Evolutionary conservation across 2,888 invertebrate genomes (phyloP).

Genomic region (Actias luna): DNA sequence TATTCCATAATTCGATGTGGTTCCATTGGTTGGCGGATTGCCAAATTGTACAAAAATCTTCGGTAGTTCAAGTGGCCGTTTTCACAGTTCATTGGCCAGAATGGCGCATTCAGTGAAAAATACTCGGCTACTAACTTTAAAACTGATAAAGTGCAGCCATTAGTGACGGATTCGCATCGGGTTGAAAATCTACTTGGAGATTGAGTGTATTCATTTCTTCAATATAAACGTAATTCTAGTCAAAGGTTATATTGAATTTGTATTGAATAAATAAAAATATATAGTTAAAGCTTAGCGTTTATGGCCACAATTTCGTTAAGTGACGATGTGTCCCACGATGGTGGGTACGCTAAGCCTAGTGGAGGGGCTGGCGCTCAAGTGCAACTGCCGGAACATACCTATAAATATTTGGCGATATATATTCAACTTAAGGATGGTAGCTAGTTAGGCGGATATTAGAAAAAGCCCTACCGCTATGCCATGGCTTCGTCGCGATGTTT

Average conservation of each 20-base stretch:
- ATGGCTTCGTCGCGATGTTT: too few relatives aligned
- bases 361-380: too few relatives aligned
- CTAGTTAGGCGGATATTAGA: too few relatives aligned
- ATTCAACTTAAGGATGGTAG: too few relatives aligned
- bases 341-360: not conserved
- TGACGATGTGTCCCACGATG: not conserved
- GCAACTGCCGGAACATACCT: too few relatives aligned
- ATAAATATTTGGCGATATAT: too few relatives aligned
- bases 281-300: not conserved
- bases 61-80: conserved; percentile 29
- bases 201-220: not conserved
- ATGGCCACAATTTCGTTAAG: not conserved
- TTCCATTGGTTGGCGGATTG: conserved; percentile 24
- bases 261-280: not conserved
- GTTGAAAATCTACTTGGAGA: not conserved
- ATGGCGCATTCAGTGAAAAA: conserved; percentile 14
- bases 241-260: not conserved
- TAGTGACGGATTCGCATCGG: not conserved
- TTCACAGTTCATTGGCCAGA: conserved; percentile 29
- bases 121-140: conserved; percentile 13
- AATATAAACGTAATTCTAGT: not conserved
- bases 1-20: conserved; percentile 1
- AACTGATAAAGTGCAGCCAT: conserved; percentile 6
- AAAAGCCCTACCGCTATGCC: too few relatives aligned
- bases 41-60: conserved; percentile 30